These are phyloP conservation scores for Drosophila willistoni DNA, from an alignment of 1,140 invertebrate genomes.

Conservation along the genomic window DNA sequence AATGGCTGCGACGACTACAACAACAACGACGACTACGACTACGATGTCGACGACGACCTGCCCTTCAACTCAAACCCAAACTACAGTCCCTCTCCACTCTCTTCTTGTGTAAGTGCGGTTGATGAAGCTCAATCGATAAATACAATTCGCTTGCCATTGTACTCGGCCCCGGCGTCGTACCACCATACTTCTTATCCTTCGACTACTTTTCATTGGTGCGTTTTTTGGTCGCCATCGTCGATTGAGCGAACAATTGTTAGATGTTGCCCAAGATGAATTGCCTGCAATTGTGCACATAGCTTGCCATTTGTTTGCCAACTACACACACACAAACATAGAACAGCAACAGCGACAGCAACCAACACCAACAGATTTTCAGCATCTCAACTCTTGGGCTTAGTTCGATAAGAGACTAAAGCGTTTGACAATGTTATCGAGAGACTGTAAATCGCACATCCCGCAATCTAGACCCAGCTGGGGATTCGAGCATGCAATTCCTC, in stretches of 20 bases:
- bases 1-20: constrained; percentile 62
- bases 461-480: neutral
- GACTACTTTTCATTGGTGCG: constrained; percentile 29
- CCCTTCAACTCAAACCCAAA: constrained; percentile 33
- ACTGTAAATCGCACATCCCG: constrained; percentile 8
- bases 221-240: constrained; percentile 60
- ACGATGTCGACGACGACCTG: constrained; percentile 1
- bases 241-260: constrained; percentile 75
- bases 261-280: constrained; percentile 70
- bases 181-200: neutral
- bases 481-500: constrained; percentile 25
- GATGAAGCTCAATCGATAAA: constrained; percentile 74
- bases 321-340: neutral
- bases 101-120: constrained; percentile 29
- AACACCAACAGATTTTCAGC: constrained; percentile 16
- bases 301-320: constrained; percentile 63
- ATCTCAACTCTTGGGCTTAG: constrained; percentile 22
- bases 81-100: neutral
- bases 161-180: neutral
- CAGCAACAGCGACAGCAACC: neutral
- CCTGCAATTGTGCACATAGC: constrained; percentile 76
- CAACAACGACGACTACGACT: constrained; percentile 11
- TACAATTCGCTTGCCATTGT: constrained; percentile 37
- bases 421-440: constrained; percentile 49
- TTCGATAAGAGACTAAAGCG: constrained; percentile 27